A percentile compares a stretch with the other conserved stretches of the same genome.
Conservation (phyloP, 2,113 vertebrate genomes). For the Beaufortia kweichowensis region DNA sequence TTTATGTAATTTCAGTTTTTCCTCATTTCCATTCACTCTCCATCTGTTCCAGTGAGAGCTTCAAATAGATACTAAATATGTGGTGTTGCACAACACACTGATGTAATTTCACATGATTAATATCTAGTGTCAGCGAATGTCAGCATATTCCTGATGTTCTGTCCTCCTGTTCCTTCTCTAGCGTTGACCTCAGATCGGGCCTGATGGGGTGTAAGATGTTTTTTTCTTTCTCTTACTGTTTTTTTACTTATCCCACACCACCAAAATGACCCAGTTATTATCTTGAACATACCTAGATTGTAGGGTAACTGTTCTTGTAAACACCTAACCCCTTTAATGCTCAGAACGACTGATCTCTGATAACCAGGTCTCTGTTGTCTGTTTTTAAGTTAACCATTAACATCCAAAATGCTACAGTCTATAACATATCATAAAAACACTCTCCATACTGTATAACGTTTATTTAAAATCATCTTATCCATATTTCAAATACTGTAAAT, state of each 20-base stretch:
- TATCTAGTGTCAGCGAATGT: neutral
- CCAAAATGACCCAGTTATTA: slow-evolving; percentile 10
- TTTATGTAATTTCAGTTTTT: neutral
- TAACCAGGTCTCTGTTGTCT: slow-evolving; percentile 45
- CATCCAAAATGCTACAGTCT: neutral
- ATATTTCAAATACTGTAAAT: neutral
- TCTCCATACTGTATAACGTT: neutral
- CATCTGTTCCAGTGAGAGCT: neutral
- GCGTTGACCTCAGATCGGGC: slow-evolving; percentile 58
- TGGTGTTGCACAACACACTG: slow-evolving; percentile 25
- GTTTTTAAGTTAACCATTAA: slow-evolving; percentile 44
- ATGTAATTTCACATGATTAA: slow-evolving; percentile 31
- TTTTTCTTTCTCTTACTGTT: slow-evolving; percentile 50
- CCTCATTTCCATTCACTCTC: slow-evolving; percentile 4
- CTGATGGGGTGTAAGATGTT: slow-evolving; percentile 58
- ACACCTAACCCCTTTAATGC: neutral
- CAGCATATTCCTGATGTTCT: slow-evolving; percentile 51
- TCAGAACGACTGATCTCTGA: slow-evolving; percentile 29
- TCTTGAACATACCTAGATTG: slow-evolving; percentile 29
- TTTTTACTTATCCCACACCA: slow-evolving; percentile 4
- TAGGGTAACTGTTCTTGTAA: slow-evolving; percentile 30
- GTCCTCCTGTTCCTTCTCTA: slow-evolving; percentile 60
- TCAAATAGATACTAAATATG: slow-evolving; percentile 24
- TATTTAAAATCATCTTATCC: neutral
- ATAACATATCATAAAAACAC: slow-evolving; percentile 16